Percentiles rank a stretch among this genome's conserved stretches.
These are phyloP conservation scores for Digitonthophagus gazella DNA, from an alignment of 2,888 invertebrate genomes.

Conservation along the genomic window DNA sequence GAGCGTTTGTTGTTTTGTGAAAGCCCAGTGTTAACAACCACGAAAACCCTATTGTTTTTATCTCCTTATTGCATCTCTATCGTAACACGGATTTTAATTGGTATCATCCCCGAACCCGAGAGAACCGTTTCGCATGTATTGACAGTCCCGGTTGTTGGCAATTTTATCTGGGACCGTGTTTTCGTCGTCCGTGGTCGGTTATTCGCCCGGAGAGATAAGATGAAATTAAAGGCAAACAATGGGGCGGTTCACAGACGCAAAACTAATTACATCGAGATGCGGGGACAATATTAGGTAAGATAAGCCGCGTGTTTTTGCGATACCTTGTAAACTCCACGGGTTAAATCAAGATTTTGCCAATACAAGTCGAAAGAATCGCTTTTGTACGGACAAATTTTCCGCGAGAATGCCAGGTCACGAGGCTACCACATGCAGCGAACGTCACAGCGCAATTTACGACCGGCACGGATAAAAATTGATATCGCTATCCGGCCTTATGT, in stretches of 20 bases:
- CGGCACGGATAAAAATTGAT: background rate
- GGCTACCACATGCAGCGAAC: background rate
- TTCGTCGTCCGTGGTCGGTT: background rate
- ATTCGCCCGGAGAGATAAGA: background rate
- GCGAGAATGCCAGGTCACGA: background rate
- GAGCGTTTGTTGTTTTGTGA: background rate
- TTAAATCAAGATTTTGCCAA: too few relatives aligned
- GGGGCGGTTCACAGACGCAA: background rate
- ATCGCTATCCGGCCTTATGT: background rate
- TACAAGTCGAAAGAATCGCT: too few relatives aligned
- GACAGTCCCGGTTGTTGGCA: background rate
- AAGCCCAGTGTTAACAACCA: background rate
- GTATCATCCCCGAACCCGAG: background rate
- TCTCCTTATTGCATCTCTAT: background rate
- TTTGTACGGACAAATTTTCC: background rate
- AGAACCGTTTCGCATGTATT: background rate
- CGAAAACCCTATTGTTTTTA: background rate
- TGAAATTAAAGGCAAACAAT: constrained; percentile 17
- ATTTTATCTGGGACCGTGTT: background rate
- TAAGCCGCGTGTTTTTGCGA: background rate
- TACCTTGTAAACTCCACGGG: background rate
- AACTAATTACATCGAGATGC: constrained; percentile 9
- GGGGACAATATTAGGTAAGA: constrained; percentile 9
- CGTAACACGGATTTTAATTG: constrained; percentile 11
- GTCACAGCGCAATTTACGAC: background rate